These are phyloP conservation scores for Drosophila ustulata DNA, from an alignment of 2,888 invertebrate species.

Conservation along the genomic window DNA sequence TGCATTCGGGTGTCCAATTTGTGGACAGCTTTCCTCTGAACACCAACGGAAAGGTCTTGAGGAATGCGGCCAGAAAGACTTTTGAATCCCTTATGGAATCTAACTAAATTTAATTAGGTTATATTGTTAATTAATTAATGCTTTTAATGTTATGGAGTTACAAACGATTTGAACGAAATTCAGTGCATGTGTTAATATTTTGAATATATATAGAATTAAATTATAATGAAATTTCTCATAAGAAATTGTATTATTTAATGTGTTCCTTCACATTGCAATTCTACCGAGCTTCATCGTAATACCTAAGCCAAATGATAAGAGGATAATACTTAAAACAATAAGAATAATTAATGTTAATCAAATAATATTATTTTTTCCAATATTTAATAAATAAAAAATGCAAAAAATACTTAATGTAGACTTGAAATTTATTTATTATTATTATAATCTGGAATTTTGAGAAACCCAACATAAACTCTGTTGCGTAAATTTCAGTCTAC, in stretches of 20 bases:
- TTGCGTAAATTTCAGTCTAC: too few relatives aligned
- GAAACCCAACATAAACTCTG: too few relatives aligned
- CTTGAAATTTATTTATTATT: too few relatives aligned
- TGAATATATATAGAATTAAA: not conserved
- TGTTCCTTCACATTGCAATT: not conserved
- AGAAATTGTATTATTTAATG: not conserved
- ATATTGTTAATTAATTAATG: not conserved
- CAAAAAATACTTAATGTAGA: too few relatives aligned
- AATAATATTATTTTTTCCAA: too few relatives aligned
- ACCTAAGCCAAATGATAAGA: not conserved
- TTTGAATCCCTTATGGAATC: slow-evolving; percentile 45
- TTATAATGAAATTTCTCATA: not conserved
- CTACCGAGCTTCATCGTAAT: slow-evolving; percentile 14
- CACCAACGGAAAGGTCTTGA: slow-evolving; percentile 68
- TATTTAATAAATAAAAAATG: too few relatives aligned
- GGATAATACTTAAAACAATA: not conserved
- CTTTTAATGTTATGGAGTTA: slow-evolving; percentile 10
- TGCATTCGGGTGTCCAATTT: slow-evolving; percentile 76
- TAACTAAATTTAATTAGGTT: slow-evolving; percentile 4
- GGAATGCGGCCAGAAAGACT: slow-evolving; percentile 53
- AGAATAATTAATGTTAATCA: not conserved
- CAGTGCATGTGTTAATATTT: not conserved
- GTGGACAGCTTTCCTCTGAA: slow-evolving; percentile 72
- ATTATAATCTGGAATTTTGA: too few relatives aligned
- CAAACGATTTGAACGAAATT: not conserved